phyloP scores from a whole-genome alignment of 2,888 invertebrate species.

The Apotomis capreana region DNA sequence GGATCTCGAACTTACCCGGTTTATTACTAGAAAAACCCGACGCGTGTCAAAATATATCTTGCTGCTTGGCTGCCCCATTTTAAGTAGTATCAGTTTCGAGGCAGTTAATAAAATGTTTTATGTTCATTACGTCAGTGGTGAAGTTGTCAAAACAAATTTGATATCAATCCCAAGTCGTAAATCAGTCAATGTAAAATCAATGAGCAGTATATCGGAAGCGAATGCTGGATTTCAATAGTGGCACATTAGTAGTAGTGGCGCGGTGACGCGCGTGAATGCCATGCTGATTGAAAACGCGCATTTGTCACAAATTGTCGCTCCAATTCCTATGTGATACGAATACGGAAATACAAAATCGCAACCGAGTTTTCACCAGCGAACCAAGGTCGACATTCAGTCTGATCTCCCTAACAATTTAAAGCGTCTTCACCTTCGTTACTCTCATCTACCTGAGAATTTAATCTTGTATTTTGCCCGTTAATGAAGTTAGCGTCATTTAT shows the following conservation, averaged over 20 bases:
- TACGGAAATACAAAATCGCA: constrained; percentile 50
- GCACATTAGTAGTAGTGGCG: constrained; percentile 73
- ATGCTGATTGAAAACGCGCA: constrained; percentile 75
- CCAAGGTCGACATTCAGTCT: neutral
- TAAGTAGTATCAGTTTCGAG: constrained; percentile 42
- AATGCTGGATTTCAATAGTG: constrained; percentile 76
- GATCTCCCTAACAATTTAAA: constrained; percentile 1
- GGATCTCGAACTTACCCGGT: constrained; percentile 53
- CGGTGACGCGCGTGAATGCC: constrained; percentile 75
- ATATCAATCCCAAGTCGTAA: constrained; percentile 52
- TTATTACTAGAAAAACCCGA: constrained; percentile 66
- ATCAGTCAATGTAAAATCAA: constrained; percentile 61
- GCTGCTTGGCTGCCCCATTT: constrained; percentile 46
- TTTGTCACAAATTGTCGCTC: constrained; percentile 77
- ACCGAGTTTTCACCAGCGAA: constrained; percentile 36
- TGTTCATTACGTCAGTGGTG: constrained; percentile 43
- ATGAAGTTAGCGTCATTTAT: constrained; percentile 74
- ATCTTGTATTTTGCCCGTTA: constrained; percentile 58
- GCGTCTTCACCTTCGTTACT: constrained; percentile 43
- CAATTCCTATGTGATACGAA: constrained; percentile 73
- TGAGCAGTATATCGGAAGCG: constrained; percentile 60
- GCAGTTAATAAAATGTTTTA: constrained; percentile 34
- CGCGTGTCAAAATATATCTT: constrained; percentile 51
- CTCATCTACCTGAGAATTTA: constrained; percentile 50
- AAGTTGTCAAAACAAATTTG: constrained; percentile 54